A percentile compares a stretch with the other conserved stretches of the same genome.
These are phyloP conservation scores for Agriopis leucophaearia DNA, from an alignment of 2,888 invertebrate genomes.

Conservation along the genomic window DNA sequence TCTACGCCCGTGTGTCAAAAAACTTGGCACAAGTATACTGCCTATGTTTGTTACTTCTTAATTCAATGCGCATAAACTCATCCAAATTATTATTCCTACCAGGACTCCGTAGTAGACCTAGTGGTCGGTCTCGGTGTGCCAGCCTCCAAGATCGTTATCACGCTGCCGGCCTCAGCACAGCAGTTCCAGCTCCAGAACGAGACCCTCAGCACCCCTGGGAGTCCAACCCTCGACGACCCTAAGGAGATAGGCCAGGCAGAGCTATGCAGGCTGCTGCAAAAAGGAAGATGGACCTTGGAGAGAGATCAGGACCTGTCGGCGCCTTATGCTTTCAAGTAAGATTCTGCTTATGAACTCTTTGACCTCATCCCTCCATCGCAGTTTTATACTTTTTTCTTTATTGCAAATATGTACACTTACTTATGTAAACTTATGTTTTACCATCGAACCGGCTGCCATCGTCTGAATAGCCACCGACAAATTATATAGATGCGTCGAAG, in stretches of 20 bases:
- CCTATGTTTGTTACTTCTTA: no score
- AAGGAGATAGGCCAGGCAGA: slow-evolving; percentile 86
- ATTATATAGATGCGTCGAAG: no score
- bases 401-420: no score
- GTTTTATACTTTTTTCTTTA: no score
- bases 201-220: slow-evolving; percentile 89
- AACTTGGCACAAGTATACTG: no score
- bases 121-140: slow-evolving; percentile 90
- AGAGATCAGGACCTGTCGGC: slow-evolving; percentile 92
- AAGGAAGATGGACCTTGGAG: slow-evolving; percentile 90
- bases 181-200: slow-evolving; percentile 89
- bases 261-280: slow-evolving; percentile 86
- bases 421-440: no score
- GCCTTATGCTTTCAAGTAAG: slow-evolving; percentile 90
- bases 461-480: no score
- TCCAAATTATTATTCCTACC: slow-evolving; percentile 22
- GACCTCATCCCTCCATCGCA: no score
- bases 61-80: neutral
- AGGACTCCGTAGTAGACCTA: slow-evolving; percentile 92
- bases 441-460: no score
- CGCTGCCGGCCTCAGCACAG: slow-evolving; percentile 89
- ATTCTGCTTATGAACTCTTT: neutral
- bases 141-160: slow-evolving; percentile 89
- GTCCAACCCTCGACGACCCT: slow-evolving; percentile 87
- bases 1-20: no score